These are phyloP conservation scores for Drosophila nigricruria DNA, from an alignment of 2,888 invertebrate species.

Conservation along the genomic window DNA sequence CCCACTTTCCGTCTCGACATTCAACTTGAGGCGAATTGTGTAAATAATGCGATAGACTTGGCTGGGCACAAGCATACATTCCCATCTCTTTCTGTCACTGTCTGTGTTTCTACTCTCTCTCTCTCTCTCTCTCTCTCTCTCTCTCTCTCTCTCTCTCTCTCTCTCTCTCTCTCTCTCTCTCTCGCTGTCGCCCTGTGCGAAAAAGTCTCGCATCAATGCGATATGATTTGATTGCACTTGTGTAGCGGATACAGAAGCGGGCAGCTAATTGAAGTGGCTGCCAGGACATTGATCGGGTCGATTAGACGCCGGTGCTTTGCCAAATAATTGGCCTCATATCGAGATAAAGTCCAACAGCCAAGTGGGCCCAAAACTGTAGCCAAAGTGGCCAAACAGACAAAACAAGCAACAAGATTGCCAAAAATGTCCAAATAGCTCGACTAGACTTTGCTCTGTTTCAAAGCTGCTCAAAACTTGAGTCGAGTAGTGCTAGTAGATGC, in stretches of 20 bases:
- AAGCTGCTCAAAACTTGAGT: neutral
- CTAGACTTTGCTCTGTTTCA: slow-evolving; percentile 5
- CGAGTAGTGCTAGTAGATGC: no score
- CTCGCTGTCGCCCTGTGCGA: slow-evolving; percentile 6
- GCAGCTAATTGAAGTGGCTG: slow-evolving; percentile 65
- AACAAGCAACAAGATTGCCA: neutral
- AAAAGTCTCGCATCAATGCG: slow-evolving; percentile 60
- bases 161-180: neutral
- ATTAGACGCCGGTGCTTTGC: slow-evolving; percentile 53
- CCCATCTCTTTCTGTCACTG: no score
- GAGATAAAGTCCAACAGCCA: slow-evolving; percentile 56
- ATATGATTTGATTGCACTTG: slow-evolving; percentile 75
- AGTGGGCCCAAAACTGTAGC: slow-evolving; percentile 33
- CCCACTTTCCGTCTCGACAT: slow-evolving; percentile 31
- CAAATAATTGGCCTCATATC: slow-evolving; percentile 71
- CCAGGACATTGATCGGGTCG: slow-evolving; percentile 56
- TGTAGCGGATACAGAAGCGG: slow-evolving; percentile 43
- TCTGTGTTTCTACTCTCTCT: no score
- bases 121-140: neutral
- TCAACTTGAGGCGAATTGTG: slow-evolving; percentile 76
- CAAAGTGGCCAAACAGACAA: slow-evolving; percentile 3
- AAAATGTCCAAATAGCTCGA: neutral
- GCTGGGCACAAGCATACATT: slow-evolving; percentile 47
- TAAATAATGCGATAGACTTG: slow-evolving; percentile 77
- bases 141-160: neutral